Conservation (phyloP, 2,888 invertebrate species). For the Andrena marginata region DNA sequence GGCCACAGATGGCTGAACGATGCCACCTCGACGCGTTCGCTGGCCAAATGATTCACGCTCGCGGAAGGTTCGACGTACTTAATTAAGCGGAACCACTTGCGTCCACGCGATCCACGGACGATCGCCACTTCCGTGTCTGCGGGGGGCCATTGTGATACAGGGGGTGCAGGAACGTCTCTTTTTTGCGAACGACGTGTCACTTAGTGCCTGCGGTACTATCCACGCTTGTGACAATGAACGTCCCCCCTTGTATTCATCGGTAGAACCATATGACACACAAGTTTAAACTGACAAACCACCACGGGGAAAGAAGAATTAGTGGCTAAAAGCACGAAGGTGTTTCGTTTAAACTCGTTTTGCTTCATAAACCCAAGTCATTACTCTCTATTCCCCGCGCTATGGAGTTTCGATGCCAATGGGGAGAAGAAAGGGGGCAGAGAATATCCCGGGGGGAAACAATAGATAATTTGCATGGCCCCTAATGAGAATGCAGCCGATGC, state of each 20-base stretch:
- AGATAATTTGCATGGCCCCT: background rate
- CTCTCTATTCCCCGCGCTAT: too few relatives aligned
- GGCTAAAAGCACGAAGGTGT: too few relatives aligned
- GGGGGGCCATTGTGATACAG: too few relatives aligned
- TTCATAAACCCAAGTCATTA: too few relatives aligned
- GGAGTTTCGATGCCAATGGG: too few relatives aligned
- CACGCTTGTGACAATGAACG: background rate
- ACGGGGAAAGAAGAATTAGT: too few relatives aligned
- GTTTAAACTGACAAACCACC: background rate
- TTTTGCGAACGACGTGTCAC: background rate
- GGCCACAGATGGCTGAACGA: slow-evolving; percentile 77
- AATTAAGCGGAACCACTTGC: slow-evolving; percentile 76
- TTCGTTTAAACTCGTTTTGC: too few relatives aligned
- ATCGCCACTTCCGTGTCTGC: slow-evolving; percentile 51
- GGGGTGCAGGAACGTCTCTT: slow-evolving; percentile 8
- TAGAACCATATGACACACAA: background rate
- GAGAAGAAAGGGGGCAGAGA: background rate
- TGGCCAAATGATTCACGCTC: slow-evolving; percentile 73
- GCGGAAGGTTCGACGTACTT: slow-evolving; percentile 64
- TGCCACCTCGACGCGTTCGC: slow-evolving; percentile 56
- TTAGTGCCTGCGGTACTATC: background rate
- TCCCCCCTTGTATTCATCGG: background rate
- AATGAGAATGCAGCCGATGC: background rate
- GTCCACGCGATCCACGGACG: slow-evolving; percentile 45
- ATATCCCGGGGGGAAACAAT: background rate